Evolutionary conservation across 2,797 vertebrate genomes (phyloP).

Genomic region (Parauchenoglanis ngamensis): DNA sequence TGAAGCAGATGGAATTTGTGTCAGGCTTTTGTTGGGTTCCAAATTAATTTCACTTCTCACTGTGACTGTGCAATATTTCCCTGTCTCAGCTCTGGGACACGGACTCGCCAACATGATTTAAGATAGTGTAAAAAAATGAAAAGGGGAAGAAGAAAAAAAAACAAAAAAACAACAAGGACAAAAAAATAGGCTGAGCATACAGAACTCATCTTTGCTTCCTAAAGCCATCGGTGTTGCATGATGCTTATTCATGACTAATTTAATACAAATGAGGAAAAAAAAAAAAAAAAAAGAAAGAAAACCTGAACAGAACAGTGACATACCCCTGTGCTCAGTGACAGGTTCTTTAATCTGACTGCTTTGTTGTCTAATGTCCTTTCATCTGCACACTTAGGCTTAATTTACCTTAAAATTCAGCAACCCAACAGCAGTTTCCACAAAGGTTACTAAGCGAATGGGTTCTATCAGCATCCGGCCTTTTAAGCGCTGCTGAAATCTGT

Average conservation of each 20-base stretch:
- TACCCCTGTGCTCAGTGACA: slow-evolving; percentile 20
- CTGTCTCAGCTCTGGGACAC: slow-evolving; percentile 70
- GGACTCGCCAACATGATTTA: slow-evolving; percentile 59
- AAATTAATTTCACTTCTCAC: slow-evolving; percentile 78
- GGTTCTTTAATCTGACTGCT: slow-evolving; percentile 37
- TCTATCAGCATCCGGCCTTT: slow-evolving; percentile 87
- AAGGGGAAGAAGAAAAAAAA: slow-evolving; percentile 47
- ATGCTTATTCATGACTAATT: neutral
- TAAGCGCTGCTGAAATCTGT: slow-evolving; percentile 88
- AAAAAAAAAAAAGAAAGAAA: slow-evolving; percentile 53
- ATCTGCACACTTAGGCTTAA: slow-evolving; percentile 64
- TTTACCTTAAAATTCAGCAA: slow-evolving; percentile 99
- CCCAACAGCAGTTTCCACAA: slow-evolving; percentile 97
- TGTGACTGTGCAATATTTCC: slow-evolving; percentile 70
- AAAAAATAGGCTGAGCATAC: neutral
- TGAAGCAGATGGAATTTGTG: slow-evolving; percentile 70
- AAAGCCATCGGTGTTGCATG: neutral
- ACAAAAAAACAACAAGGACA: slow-evolving; percentile 6
- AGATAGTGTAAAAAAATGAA: slow-evolving; percentile 3
- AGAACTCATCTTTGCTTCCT: neutral
- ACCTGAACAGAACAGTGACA: slow-evolving; percentile 50
- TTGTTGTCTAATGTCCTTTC: slow-evolving; percentile 59
- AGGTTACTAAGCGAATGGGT: slow-evolving; percentile 94
- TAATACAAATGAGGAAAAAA: no score
- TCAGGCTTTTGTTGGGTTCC: slow-evolving; percentile 72